Percentiles rank a stretch among this genome's conserved stretches.
Evolutionary conservation across 2,888 invertebrate genomes (phyloP).

Genomic region (Agrochola lychnidis): DNA sequence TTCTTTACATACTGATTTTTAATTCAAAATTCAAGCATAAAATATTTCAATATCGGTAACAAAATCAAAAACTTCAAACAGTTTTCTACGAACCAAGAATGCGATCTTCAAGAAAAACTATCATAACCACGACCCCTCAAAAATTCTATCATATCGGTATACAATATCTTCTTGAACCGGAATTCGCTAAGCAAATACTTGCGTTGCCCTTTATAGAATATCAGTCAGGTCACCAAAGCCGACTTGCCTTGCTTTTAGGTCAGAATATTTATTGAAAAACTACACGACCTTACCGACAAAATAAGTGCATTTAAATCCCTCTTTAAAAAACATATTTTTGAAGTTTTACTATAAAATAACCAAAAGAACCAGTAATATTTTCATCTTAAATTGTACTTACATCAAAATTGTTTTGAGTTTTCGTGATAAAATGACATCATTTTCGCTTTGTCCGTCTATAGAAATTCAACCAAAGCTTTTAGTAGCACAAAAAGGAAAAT

Average conservation of each 20-base stretch:
- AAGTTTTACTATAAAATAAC: neutral
- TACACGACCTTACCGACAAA: constrained; percentile 56
- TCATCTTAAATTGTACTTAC: no score
- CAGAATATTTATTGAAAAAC: constrained; percentile 12
- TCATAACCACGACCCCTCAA: constrained; percentile 30
- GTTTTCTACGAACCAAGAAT: constrained; percentile 22
- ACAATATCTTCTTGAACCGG: constrained; percentile 52
- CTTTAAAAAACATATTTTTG: no score
- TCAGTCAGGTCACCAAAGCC: constrained; percentile 61
- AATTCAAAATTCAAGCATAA: neutral
- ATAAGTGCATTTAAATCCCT: neutral
- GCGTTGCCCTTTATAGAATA: constrained; percentile 68
- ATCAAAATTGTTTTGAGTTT: neutral
- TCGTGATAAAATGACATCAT: constrained; percentile 8
- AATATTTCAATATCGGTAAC: neutral
- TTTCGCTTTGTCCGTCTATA: constrained; percentile 10
- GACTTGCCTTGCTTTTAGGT: constrained; percentile 65
- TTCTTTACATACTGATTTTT: neutral
- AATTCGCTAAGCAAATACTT: constrained; percentile 72
- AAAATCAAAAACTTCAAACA: constrained; percentile 20
- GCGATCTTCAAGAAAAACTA: constrained; percentile 38
- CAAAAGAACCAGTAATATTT: neutral
- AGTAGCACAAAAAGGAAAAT: constrained; percentile 72
- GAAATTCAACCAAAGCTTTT: constrained; percentile 61
- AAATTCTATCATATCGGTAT: constrained; percentile 24